A percentile compares a stretch with the other conserved stretches of the same genome.
phyloP scores from a whole-genome alignment of 2,113 vertebrate species.

The Panurus biarmicus region DNA sequence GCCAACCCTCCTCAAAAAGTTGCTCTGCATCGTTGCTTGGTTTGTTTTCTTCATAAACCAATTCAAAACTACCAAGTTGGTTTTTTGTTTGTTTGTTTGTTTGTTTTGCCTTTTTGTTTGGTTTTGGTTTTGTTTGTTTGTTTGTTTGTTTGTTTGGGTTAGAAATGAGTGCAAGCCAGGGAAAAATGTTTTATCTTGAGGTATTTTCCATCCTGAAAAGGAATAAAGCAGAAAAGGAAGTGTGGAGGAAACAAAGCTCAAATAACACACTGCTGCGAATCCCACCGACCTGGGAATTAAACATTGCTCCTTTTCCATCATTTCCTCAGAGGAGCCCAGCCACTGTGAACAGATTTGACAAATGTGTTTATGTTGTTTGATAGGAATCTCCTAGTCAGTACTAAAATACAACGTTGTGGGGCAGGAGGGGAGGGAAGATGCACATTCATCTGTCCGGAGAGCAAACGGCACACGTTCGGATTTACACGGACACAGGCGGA shows the following conservation, averaged over 20 bases:
- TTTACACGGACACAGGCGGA: background rate
- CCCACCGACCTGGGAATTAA: constrained; percentile 5
- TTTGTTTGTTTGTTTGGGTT: background rate
- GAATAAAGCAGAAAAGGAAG: background rate
- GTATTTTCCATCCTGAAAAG: background rate
- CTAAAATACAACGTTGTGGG: background rate
- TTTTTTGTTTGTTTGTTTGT: background rate
- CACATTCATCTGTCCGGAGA: background rate
- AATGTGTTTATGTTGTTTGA: constrained; percentile 9
- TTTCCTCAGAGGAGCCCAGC: background rate
- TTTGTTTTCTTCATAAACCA: background rate
- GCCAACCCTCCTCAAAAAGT: background rate
- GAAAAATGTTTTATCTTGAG: background rate
- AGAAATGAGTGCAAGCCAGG: background rate
- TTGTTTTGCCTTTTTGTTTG: background rate
- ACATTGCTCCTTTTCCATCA: background rate
- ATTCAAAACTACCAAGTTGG: background rate
- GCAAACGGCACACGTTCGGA: background rate
- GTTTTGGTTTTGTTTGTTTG: background rate
- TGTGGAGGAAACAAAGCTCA: background rate
- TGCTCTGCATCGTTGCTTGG: accelerated
- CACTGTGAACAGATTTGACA: background rate
- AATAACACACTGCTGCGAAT: background rate
- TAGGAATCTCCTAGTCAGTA: background rate
- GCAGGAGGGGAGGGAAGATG: background rate